Evolutionary conservation across 1,140 invertebrate genomes (phyloP), one percentile per base, ranked within the genome.

Genomic region (Paracyclopina nana): DNA sequence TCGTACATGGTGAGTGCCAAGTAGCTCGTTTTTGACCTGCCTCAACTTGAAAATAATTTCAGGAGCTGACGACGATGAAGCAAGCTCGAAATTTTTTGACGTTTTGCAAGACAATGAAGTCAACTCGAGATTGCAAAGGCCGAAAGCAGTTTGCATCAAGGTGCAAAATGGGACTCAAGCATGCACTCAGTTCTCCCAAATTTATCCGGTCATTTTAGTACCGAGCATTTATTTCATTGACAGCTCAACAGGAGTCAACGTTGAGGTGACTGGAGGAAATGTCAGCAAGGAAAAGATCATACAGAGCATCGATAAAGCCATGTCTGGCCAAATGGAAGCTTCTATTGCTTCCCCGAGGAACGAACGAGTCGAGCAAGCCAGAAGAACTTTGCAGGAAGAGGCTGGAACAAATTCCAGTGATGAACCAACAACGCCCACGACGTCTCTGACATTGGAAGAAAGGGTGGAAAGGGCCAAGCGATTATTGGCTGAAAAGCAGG

Each of bases 151-250:
- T 2, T 4, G 34, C 34, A 38, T 38, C 8, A n/a, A 9, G 20
- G 14, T 38, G 34, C 14, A 38, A 8, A 38, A 38, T 20, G 34
- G 34, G 3, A 16, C 34, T 3, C 34, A n/a, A 16, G 14, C 20
- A 20, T n/a, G n/a, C 34, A 20, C 14, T 16, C 42, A 44, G 24
- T 44, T 44, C 24, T 14, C 16, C 12, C 16, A 44, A 44, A 20
- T 44, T 24, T 44, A 44, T 20, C 42, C 42, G 14, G 42, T 44
- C 12, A 22, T 44, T 24, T 25, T 44, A n/a, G 42, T 44, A 3
- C 42, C 42, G 4, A 18, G 2, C 14, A 20, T 44, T 12, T 44
- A 20, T 20, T 44, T 44, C 42, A 44, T 44, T 24, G 24, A 44
- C 24, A 20, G 16, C 12, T 12, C 16, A 12, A 44, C 16, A 18